Conservation (phyloP, 2,797 vertebrate genomes). For the Ciconia nigra region DNA sequence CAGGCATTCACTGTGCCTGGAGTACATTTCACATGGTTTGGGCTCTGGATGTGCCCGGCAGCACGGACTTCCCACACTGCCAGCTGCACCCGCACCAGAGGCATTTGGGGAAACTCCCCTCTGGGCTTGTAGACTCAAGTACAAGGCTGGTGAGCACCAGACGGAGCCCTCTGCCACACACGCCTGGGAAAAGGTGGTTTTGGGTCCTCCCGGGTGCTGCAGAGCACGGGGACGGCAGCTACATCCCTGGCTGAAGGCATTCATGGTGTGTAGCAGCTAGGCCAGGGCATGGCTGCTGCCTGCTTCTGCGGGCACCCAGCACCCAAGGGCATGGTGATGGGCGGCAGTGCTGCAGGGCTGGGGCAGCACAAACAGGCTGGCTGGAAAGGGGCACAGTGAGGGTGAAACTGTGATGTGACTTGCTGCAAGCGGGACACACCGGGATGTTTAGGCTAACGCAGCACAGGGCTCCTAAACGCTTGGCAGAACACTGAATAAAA, state of each 20-base stretch:
- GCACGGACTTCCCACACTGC: background rate
- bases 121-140: background rate
- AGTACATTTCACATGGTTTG: background rate
- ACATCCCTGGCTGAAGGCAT: background rate
- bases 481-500: conserved; percentile 11
- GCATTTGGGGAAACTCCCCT: background rate
- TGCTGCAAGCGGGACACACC: fast-evolving
- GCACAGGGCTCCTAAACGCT: background rate
- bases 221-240: background rate
- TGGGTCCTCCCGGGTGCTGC: background rate
- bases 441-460: background rate
- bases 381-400: background rate
- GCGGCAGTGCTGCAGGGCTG: background rate
- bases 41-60: background rate
- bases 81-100: background rate
- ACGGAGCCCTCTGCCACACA: background rate
- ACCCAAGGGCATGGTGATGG: fast-evolving
- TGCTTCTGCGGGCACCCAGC: background rate
- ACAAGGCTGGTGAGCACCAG: background rate
- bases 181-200: background rate
- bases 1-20: fast-evolving
- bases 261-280: fast-evolving
- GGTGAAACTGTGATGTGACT: background rate
- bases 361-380: background rate
- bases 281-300: background rate